phyloP scores from a whole-genome alignment of 2,797 vertebrate species.

The Pristis pectinata region DNA sequence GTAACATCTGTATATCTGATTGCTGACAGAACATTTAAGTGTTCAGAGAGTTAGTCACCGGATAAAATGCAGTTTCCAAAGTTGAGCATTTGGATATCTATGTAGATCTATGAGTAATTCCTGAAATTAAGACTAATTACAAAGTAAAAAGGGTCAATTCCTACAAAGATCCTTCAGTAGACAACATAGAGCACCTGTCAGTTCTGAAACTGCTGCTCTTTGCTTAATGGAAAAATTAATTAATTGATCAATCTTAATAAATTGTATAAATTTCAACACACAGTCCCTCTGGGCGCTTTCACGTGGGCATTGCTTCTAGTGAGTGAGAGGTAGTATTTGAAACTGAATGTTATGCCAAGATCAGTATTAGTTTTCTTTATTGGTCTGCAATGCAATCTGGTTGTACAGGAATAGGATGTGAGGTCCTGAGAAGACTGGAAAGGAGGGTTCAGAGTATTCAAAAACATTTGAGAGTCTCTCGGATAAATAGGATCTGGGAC shows the following conservation, averaged over 20 bases:
- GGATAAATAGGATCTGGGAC: neutral
- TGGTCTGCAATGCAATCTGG: too few relatives aligned
- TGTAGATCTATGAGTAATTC: neutral
- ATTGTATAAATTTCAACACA: neutral
- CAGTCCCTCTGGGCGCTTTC: neutral
- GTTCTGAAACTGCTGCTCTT: neutral
- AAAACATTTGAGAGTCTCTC: neutral
- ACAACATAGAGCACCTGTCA: neutral
- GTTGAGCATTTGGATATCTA: neutral
- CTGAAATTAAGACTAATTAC: neutral
- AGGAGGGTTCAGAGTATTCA: neutral
- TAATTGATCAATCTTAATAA: neutral
- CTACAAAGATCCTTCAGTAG: neutral
- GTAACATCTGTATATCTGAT: neutral
- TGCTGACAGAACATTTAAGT: neutral
- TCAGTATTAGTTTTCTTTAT: neutral
- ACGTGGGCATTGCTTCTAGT: neutral
- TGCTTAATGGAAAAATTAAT: slow-evolving; percentile 8
- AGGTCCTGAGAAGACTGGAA: neutral
- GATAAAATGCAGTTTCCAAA: neutral
- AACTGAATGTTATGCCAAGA: neutral
- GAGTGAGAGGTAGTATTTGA: neutral
- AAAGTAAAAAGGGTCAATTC: neutral
- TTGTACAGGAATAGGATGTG: neutral
- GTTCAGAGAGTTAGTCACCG: neutral